Evolutionary conservation across 2,797 vertebrate species (phyloP), one percentile per base, ranked within the genome.

Genomic region (Gorsachius magnificus): DNA sequence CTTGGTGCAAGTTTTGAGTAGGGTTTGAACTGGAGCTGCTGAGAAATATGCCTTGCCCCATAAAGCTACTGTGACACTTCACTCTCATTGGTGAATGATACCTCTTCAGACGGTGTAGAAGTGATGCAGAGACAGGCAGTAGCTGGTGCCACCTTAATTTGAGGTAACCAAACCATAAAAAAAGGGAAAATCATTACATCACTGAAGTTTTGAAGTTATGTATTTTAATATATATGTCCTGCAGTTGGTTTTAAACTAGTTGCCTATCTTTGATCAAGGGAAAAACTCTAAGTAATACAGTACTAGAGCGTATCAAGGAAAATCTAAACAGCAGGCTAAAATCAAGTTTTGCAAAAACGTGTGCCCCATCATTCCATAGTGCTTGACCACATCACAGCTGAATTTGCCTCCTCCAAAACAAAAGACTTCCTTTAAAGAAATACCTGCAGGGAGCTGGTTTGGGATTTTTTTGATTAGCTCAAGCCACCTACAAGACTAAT

Each of bases 41-140:
- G 81, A 89, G 78, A 94, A 96, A 93, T 92, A 65, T 1, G 79
- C 90, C 92, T 96, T 97, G 96, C 92, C 79, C 80, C 78, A 94
- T 65, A 80, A 89, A 95, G 66, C 92, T 88, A 77, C 85, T 66
- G 80, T 87, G 96, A 86, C 54, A 83, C 69, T 95, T 82, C 83
- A 66, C 86, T 97, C 88, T 93, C 90, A 78, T 90, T 96, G 96
- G 97, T 89, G 93, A 79, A 58, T 25, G 82, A 68, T 43, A 88
- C 94, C 91, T 96, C 68, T 58, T 77, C 95, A 92, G 96, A 95
- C 83, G 96, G 76, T 75, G 58, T n/a, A 38, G 74, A 94, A 95
- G 97, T 75, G 95, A 97, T 90, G 90, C 85, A 96, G 92, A 69
- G 74, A 96, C 94, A 96, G 95, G 96, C 83, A 3, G 95, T 58